Conservation (phyloP, 2,888 invertebrate genomes). For the Agriopis leucophaearia region DNA sequence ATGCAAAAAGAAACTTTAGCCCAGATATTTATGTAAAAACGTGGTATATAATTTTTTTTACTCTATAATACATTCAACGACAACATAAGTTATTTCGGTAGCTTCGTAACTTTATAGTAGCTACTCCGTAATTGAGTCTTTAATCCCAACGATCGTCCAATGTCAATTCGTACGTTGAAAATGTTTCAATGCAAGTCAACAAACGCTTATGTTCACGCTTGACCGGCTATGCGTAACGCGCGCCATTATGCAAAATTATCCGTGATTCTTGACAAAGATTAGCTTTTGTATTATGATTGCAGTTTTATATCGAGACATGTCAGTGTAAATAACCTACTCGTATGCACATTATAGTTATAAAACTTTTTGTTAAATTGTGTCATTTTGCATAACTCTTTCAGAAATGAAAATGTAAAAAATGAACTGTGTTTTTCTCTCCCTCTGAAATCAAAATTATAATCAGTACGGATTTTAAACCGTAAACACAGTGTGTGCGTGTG, state of each 20-base stretch:
- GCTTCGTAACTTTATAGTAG: too few species aligned
- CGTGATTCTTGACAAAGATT: slow-evolving; percentile 40
- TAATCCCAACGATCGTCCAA: neutral
- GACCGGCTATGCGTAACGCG: slow-evolving; percentile 43
- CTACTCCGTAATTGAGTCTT: neutral
- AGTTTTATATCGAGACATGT: slow-evolving; percentile 1
- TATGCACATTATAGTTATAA: neutral
- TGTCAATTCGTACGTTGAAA: slow-evolving; percentile 4
- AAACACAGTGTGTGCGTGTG: too few species aligned
- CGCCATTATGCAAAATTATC: slow-evolving; percentile 45
- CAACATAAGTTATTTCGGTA: too few species aligned
- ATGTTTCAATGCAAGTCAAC: slow-evolving; percentile 13
- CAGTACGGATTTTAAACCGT: too few species aligned
- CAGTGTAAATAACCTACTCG: neutral
- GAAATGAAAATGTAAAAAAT: too few species aligned
- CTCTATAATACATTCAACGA: too few species aligned
- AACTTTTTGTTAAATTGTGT: neutral
- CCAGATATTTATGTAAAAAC: too few species aligned
- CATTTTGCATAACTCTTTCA: too few species aligned
- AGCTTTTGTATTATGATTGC: slow-evolving; percentile 25
- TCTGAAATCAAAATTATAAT: too few species aligned
- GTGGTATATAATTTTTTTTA: too few species aligned
- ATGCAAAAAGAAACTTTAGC: neutral
- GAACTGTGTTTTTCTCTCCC: too few species aligned
- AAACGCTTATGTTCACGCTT: slow-evolving; percentile 31